Evolutionary conservation across 2,113 vertebrate species (phyloP).

Genomic region (Leptosomus discolor): DNA sequence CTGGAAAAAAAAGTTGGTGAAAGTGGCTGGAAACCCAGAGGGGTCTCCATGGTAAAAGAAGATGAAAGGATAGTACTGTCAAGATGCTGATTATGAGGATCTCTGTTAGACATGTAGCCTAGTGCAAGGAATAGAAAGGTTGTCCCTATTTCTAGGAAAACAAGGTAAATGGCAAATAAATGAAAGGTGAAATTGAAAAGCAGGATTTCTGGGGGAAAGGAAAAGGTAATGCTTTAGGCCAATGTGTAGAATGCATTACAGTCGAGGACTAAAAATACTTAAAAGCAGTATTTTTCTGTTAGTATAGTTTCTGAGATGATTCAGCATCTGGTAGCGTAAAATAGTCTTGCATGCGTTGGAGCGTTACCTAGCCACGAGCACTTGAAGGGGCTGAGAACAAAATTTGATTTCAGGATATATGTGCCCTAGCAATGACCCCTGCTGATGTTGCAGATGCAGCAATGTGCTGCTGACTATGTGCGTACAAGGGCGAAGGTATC

Average conservation of each 20-base stretch:
- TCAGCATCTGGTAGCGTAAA: neutral
- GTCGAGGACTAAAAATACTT: neutral
- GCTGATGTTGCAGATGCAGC: neutral
- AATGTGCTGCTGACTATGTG: neutral
- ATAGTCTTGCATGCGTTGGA: neutral
- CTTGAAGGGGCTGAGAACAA: neutral
- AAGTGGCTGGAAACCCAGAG: neutral
- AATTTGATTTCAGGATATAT: neutral
- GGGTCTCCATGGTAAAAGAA: neutral
- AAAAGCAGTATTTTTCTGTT: neutral
- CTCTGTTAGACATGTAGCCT: neutral
- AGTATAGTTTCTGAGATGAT: neutral
- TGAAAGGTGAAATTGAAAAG: neutral
- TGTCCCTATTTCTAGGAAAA: neutral
- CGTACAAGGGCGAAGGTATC: neutral
- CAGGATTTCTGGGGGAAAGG: neutral
- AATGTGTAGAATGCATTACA: neutral
- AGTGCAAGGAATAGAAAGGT: neutral
- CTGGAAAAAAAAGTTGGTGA: neutral
- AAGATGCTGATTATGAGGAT: neutral
- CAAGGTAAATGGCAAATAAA: neutral
- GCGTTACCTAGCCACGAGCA: neutral
- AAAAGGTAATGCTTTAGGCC: neutral
- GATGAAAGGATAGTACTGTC: neutral
- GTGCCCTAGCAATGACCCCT: neutral